Conservation (phyloP, 2,113 vertebrate species). For the Pagrus major region DNA sequence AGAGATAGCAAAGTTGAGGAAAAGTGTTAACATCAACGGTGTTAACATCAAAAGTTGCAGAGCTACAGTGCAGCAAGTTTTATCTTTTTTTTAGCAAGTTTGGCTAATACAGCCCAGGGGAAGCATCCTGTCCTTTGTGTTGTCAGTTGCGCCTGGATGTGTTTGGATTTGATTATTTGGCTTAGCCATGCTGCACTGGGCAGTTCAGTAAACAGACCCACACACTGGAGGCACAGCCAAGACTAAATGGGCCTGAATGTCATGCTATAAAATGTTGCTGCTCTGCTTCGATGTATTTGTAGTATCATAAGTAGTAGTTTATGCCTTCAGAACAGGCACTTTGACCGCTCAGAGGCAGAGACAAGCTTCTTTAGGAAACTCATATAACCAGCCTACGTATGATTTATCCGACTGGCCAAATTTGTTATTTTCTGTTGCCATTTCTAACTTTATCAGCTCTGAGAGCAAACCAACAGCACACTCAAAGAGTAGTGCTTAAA, state of each 20-base stretch:
- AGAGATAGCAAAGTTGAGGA: not conserved
- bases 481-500: not conserved
- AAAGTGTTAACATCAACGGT: not conserved
- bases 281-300: constrained; percentile 39
- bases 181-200: constrained; percentile 39
- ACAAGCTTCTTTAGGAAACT: constrained; percentile 2
- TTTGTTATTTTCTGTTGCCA: not conserved
- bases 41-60: not conserved
- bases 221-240: constrained; percentile 30
- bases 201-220: constrained; percentile 59
- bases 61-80: not conserved
- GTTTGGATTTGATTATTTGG: constrained; percentile 66
- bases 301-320: constrained; percentile 2
- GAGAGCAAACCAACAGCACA: not conserved
- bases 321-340: not conserved
- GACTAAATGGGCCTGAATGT: constrained; percentile 50
- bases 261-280: constrained; percentile 27
- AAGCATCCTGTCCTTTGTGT: constrained; percentile 45
- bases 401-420: not conserved
- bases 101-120: constrained; percentile 1
- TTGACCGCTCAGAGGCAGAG: constrained; percentile 7
- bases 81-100: constrained; percentile 4
- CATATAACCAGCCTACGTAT: constrained; percentile 7
- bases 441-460: constrained; percentile 10
- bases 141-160: constrained; percentile 42